Conservation (phyloP, 2,888 invertebrate genomes). For the Himalopsyche anomala region DNA sequence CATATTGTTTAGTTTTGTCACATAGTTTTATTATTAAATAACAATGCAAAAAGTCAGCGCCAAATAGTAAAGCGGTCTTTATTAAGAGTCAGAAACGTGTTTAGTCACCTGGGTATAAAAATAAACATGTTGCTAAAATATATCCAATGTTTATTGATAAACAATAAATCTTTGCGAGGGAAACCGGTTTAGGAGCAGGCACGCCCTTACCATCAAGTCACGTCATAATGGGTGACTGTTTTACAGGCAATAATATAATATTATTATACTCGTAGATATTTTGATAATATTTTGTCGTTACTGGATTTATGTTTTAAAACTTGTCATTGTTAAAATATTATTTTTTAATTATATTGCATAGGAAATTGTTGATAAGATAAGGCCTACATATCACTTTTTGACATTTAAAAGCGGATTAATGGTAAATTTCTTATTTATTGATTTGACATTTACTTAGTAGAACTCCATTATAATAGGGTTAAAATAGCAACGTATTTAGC, state of each 20-base stretch:
- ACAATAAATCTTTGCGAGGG: neutral
- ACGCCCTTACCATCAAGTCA: conserved; percentile 43
- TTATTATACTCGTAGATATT: neutral
- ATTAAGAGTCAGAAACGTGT: neutral
- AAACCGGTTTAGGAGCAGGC: conserved; percentile 50
- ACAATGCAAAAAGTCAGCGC: too few relatives aligned
- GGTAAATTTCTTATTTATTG: too few relatives aligned
- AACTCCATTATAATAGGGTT: too few relatives aligned
- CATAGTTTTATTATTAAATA: too few relatives aligned
- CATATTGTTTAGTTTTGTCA: too few relatives aligned
- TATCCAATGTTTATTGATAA: neutral
- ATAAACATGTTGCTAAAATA: neutral
- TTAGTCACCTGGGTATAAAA: neutral
- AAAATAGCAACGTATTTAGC: too few relatives aligned
- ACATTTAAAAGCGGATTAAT: too few relatives aligned
- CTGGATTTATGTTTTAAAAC: neutral
- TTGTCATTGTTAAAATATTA: neutral
- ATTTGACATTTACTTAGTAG: too few relatives aligned
- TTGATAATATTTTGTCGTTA: neutral
- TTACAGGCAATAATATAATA: too few relatives aligned
- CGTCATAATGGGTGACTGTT: neutral
- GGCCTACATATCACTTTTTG: too few relatives aligned
- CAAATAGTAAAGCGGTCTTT: too few relatives aligned
- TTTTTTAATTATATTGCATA: neutral
- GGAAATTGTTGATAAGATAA: too few relatives aligned